Conservation (phyloP, 2,888 invertebrate genomes). For the Hydrotaea cyrtoneurina region DNA sequence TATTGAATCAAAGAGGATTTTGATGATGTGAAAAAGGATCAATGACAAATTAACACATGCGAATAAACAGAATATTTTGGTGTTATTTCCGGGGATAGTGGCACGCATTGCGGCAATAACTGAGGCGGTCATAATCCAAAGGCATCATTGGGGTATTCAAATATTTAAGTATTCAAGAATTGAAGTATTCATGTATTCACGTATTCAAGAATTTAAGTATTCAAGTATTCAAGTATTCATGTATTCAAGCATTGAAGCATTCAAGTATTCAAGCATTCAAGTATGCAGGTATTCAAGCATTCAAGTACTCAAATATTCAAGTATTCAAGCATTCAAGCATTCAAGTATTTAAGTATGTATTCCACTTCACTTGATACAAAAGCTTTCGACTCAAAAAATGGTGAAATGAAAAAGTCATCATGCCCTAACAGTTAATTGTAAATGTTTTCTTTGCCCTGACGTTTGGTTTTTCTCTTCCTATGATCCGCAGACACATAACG, state of each 20-base stretch:
- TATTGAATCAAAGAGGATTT: constrained; percentile 4
- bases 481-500: not conserved
- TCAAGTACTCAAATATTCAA: not conserved
- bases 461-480: not conserved
- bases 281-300: not conserved
- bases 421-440: too few species aligned
- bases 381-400: too few species aligned
- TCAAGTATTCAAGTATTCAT: too few species aligned
- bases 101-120: not conserved
- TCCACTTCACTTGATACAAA: too few species aligned
- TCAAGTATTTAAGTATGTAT: not conserved
- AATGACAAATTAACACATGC: constrained; percentile 7
- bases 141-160: too few species aligned
- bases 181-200: too few species aligned
- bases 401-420: too few species aligned
- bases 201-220: too few species aligned
- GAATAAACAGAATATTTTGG: not conserved
- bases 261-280: too few species aligned
- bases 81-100: not conserved
- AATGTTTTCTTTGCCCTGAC: not conserved
- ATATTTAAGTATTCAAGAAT: too few species aligned
- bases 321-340: not conserved
- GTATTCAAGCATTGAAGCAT: too few species aligned
- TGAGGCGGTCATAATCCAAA: not conserved
- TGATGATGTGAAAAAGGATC: not conserved